Conservation (phyloP, 2,888 invertebrate genomes). For the Cheilosia urbana region DNA sequence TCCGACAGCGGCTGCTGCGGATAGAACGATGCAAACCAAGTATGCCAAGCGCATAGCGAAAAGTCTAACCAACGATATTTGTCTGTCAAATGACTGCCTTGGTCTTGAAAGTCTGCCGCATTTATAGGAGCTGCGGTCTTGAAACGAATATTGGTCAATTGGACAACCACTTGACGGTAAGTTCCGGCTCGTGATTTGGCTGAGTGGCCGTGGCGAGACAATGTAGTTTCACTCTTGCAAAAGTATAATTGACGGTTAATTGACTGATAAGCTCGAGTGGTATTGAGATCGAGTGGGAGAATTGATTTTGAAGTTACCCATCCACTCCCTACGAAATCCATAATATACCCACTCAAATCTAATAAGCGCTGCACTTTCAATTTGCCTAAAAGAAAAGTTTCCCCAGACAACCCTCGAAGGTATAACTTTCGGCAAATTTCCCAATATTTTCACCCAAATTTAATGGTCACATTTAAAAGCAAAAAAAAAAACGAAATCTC, state of each 20-base stretch:
- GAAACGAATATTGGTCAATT: neutral
- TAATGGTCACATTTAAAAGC: constrained; percentile 60
- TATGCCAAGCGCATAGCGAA: neutral
- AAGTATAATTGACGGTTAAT: neutral
- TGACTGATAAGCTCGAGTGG: neutral
- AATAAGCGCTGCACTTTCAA: constrained; percentile 48
- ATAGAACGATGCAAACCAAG: neutral
- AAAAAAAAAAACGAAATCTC: constrained; percentile 26
- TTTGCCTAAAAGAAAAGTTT: constrained; percentile 72
- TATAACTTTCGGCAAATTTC: constrained; percentile 63
- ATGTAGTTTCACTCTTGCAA: neutral
- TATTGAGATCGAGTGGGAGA: neutral
- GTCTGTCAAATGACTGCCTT: neutral
- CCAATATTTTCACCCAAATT: constrained; percentile 70
- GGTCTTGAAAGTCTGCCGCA: neutral
- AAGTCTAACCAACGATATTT: neutral
- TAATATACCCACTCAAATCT: constrained; percentile 5
- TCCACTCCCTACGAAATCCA: neutral
- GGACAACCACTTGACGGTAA: neutral
- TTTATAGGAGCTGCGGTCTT: neutral
- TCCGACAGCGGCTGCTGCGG: neutral
- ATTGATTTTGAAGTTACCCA: neutral
- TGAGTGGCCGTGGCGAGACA: neutral
- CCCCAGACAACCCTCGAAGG: constrained; percentile 19
- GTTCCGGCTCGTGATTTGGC: neutral